Conservation (phyloP, 1,140 invertebrate genomes). For the Drosophila lini region DNA sequence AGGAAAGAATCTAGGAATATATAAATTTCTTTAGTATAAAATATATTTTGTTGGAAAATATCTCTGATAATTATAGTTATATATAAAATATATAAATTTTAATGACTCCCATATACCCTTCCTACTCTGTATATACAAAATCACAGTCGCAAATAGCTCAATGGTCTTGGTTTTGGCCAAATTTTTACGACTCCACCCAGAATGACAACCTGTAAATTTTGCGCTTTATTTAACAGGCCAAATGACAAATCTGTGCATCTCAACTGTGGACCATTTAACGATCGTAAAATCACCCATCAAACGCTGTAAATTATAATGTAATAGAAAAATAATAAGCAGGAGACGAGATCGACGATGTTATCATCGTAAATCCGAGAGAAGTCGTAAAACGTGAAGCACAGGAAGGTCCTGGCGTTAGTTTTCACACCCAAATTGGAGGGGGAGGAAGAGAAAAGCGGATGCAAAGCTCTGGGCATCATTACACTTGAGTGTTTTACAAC, state of each 20-base stretch:
- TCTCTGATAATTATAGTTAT: not conserved
- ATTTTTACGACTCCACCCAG: constrained; percentile 50
- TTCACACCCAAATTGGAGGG: constrained; percentile 57
- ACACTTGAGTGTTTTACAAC: constrained; percentile 82
- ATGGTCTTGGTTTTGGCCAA: constrained; percentile 37
- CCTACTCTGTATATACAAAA: not conserved
- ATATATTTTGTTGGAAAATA: no score
- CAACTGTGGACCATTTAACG: constrained; percentile 49
- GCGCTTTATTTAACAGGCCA: constrained; percentile 60
- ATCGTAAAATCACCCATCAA: constrained; percentile 68
- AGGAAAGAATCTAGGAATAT: no score
- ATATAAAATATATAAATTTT: no score
- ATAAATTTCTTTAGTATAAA: rapidly evolving
- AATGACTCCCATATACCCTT: not conserved
- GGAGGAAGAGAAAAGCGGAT: constrained; percentile 10
- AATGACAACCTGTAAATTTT: constrained; percentile 68
- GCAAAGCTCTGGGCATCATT: constrained; percentile 66
- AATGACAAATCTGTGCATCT: constrained; percentile 68
- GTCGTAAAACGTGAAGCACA: constrained; percentile 62
- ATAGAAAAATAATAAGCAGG: constrained; percentile 78
- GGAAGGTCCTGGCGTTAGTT: constrained; percentile 67
- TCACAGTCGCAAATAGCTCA: constrained; percentile 62
- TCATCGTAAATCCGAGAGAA: constrained; percentile 68
- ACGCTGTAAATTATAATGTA: constrained; percentile 75
- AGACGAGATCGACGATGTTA: constrained; percentile 52